These are phyloP conservation scores for Cremastinae sp. DNA, from an alignment of 2,888 invertebrate genomes.

Conservation along the genomic window DNA sequence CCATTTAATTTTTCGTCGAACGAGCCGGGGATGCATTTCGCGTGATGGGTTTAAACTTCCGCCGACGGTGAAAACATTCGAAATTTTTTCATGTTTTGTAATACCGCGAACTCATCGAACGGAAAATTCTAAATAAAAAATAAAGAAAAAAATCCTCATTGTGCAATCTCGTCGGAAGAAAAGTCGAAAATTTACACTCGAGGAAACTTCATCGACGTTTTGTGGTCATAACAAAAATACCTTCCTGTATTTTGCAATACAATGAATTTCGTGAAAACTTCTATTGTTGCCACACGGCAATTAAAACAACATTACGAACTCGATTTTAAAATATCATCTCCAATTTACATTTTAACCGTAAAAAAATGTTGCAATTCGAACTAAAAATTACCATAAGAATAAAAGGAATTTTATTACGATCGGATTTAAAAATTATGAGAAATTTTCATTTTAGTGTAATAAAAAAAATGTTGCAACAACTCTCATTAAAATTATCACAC, in stretches of 20 bases:
- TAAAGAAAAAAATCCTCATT: slow-evolving; percentile 12
- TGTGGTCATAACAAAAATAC: background rate
- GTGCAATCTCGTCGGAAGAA: slow-evolving; percentile 12
- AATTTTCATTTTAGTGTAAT: too few species aligned
- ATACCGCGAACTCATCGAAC: slow-evolving; percentile 33
- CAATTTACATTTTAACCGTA: too few species aligned
- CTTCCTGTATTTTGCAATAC: slow-evolving; percentile 23
- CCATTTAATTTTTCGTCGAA: too few species aligned
- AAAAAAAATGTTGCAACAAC: too few species aligned
- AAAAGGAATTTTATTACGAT: too few species aligned
- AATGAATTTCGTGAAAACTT: slow-evolving; percentile 10
- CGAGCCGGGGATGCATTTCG: slow-evolving; percentile 26
- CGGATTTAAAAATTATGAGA: too few species aligned
- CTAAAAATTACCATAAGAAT: too few species aligned
- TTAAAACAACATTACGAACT: too few species aligned
- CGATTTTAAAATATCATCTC: slow-evolving; percentile 12
- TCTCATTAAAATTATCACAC: background rate
- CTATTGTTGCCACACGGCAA: background rate
- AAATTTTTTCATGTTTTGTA: slow-evolving; percentile 11
- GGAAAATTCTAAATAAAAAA: slow-evolving; percentile 29
- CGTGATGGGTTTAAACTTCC: slow-evolving; percentile 55
- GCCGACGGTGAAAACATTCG: slow-evolving; percentile 35
- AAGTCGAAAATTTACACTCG: slow-evolving; percentile 10
- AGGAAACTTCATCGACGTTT: slow-evolving; percentile 14
- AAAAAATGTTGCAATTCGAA: too few species aligned